These are phyloP conservation scores for Brachionus plicatilis DNA, from an alignment of 1,140 invertebrate species.

Conservation along the genomic window DNA sequence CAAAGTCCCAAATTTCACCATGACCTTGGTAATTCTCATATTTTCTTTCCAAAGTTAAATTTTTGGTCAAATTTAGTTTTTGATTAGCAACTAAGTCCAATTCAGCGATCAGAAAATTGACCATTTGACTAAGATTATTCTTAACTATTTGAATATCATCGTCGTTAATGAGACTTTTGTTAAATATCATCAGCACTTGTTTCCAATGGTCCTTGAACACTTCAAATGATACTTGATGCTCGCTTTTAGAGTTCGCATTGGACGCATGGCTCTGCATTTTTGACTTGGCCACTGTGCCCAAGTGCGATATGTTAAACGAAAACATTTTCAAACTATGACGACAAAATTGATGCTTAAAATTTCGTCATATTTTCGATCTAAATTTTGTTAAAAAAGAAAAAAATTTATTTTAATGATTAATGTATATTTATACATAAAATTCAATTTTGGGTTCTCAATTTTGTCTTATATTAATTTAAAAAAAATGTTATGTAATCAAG, in stretches of 20 bases:
- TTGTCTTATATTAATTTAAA: not conserved
- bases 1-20: slow-evolving; percentile 58
- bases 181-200: slow-evolving; percentile 75
- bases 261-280: not conserved
- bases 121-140: slow-evolving; percentile 84
- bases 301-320: not conserved
- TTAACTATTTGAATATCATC: slow-evolving; percentile 80
- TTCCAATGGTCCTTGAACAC: slow-evolving; percentile 92
- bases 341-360: not conserved
- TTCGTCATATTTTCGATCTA: not conserved
- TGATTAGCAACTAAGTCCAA: slow-evolving; percentile 43
- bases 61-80: slow-evolving; percentile 54
- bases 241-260: not conserved
- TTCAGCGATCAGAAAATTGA: slow-evolving; percentile 77
- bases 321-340: not conserved
- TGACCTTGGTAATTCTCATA: slow-evolving; percentile 43
- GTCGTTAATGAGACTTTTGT: slow-evolving; percentile 49
- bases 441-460: not conserved
- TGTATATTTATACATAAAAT: not conserved
- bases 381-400: not conserved
- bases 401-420: not conserved
- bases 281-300: not conserved
- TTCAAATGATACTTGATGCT: slow-evolving; percentile 61
- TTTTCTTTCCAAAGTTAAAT: slow-evolving; percentile 43
- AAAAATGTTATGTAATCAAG: not conserved